Percentiles rank a stretch among this genome's conserved stretches.
Evolutionary conservation across 2,797 vertebrate species (phyloP).

Genomic region (Sphaeramia orbicularis): DNA sequence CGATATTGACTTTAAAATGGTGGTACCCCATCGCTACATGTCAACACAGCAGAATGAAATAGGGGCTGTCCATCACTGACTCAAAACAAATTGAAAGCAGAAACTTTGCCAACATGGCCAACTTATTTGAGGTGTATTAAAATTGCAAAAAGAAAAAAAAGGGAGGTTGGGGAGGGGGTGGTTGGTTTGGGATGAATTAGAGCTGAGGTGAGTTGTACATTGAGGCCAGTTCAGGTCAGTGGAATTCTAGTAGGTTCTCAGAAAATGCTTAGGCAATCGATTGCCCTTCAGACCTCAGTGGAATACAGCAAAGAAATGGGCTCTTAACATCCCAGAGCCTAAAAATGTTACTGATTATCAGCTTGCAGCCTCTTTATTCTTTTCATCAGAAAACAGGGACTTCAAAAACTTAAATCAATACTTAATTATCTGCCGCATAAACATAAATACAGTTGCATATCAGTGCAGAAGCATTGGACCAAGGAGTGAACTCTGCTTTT

Average conservation of each 20-base stretch:
- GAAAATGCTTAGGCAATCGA: conserved; percentile 74
- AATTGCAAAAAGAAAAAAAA: conserved; percentile 29
- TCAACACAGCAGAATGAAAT: conserved; percentile 45
- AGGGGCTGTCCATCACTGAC: conserved; percentile 41
- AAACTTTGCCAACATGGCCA: conserved; percentile 40
- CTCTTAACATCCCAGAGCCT: conserved; percentile 48
- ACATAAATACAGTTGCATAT: conserved; percentile 71
- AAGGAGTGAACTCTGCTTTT: neutral
- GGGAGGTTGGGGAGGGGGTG: no score
- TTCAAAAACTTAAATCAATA: conserved; percentile 75
- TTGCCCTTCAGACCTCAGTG: conserved; percentile 64
- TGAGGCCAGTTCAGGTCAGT: conserved; percentile 66
- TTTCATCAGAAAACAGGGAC: conserved; percentile 63
- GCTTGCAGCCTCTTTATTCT: conserved; percentile 42
- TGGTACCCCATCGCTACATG: conserved; percentile 40
- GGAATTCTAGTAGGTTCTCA: conserved; percentile 55
- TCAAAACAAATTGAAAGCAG: conserved; percentile 23
- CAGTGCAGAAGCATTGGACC: conserved; percentile 23
- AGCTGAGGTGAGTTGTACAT: conserved; percentile 36
- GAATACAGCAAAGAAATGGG: conserved; percentile 58
- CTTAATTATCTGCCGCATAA: conserved; percentile 77
- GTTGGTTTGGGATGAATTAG: conserved; percentile 37
- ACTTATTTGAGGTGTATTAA: conserved; percentile 59
- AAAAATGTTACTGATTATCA: conserved; percentile 55
- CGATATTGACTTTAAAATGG: conserved; percentile 69